These are phyloP conservation scores for Phrynosoma platyrhinos DNA, from an alignment of 2,113 vertebrate genomes.

Conservation along the genomic window DNA sequence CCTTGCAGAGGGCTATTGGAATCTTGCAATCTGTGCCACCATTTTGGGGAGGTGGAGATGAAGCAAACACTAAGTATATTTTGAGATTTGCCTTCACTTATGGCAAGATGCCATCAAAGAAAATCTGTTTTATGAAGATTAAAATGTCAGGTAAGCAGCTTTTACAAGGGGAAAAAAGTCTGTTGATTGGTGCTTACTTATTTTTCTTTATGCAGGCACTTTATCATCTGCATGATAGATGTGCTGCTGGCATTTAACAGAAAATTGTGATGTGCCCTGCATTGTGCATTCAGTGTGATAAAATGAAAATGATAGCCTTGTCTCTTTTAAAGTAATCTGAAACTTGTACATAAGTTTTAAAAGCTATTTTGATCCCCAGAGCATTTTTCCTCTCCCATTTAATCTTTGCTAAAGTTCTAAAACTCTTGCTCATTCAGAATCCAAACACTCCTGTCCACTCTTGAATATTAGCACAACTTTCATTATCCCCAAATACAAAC, in stretches of 20 bases:
- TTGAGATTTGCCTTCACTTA: not conserved
- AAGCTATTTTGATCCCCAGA: conserved; percentile 4
- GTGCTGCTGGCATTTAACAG: not conserved
- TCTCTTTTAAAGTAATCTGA: conserved; percentile 23
- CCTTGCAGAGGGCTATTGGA: not conserved
- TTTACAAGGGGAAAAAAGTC: not conserved
- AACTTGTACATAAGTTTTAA: conserved; percentile 5
- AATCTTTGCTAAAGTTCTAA: conserved; percentile 48
- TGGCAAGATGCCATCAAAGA: not conserved
- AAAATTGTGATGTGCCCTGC: not conserved
- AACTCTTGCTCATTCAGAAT: conserved; percentile 27
- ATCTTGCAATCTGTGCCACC: not conserved
- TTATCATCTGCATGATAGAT: conserved; percentile 1
- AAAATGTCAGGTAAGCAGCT: conserved; percentile 6
- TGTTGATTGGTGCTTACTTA: not conserved
- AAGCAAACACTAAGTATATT: not conserved
- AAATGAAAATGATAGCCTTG: conserved; percentile 3
- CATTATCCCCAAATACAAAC: not conserved
- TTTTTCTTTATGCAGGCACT: not conserved
- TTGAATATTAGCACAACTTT: too few relatives aligned
- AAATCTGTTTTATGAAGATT: not conserved
- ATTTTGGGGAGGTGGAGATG: not conserved
- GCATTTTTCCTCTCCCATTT: conserved; percentile 50
- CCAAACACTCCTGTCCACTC: conserved; percentile 14
- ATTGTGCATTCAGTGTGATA: not conserved